Evolutionary conservation across 2,797 vertebrate genomes (phyloP).

Genomic region (Spinus pinus): DNA sequence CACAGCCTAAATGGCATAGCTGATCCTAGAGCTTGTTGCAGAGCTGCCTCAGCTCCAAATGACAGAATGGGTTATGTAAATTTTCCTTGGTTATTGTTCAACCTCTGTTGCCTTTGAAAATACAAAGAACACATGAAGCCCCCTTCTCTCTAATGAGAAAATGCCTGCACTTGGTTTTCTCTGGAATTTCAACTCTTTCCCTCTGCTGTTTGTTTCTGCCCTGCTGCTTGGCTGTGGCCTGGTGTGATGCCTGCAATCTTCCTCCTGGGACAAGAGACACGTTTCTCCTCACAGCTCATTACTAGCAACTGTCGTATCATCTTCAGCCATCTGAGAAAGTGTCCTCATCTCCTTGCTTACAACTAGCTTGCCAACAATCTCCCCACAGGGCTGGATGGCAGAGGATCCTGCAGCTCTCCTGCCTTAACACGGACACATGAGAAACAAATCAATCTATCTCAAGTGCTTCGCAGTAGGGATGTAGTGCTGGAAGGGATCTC

Average conservation of each 20-base stretch:
- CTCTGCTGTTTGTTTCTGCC: background rate
- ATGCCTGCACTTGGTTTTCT: slow-evolving; percentile 21
- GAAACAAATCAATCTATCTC: slow-evolving; percentile 23
- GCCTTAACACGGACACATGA: background rate
- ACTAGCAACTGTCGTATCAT: slow-evolving; percentile 5
- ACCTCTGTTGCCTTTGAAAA: background rate
- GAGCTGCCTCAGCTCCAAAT: background rate
- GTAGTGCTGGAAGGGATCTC: slow-evolving; percentile 17
- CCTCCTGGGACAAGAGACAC: background rate
- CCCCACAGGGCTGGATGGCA: background rate
- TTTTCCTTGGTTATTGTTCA: background rate
- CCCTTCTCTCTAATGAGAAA: background rate
- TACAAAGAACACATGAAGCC: background rate
- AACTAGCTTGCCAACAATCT: background rate
- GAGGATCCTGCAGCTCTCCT: slow-evolving; percentile 15
- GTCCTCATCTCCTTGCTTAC: background rate
- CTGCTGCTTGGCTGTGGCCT: background rate
- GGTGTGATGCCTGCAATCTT: background rate
- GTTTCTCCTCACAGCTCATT: slow-evolving; percentile 18
- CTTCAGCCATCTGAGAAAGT: slow-evolving; percentile 39
- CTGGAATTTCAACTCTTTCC: background rate
- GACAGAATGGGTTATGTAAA: background rate
- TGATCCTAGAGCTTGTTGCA: background rate
- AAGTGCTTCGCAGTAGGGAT: slow-evolving; percentile 19
- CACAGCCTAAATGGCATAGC: background rate